Conservation (phyloP, 2,113 vertebrate genomes). For the Erythrocercus mccallii region DNA sequence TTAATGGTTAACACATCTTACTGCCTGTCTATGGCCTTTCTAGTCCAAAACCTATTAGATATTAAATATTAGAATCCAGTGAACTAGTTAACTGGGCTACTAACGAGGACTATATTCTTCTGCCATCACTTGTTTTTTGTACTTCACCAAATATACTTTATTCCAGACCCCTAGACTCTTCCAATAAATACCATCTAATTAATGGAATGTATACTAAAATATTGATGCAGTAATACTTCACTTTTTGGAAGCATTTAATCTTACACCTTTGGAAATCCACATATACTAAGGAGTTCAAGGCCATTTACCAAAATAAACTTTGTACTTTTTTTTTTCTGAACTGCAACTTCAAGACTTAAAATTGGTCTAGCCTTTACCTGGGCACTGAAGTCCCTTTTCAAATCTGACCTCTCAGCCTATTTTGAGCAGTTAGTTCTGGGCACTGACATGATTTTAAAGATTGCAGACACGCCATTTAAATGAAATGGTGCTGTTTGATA, state of each 20-base stretch:
- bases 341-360: neutral
- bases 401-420: neutral
- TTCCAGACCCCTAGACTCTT: neutral
- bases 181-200: neutral
- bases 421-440: neutral
- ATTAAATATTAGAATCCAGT: neutral
- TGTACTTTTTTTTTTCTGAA: neutral
- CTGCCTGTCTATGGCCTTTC: neutral
- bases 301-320: neutral
- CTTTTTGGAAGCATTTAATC: neutral
- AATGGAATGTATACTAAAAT: neutral
- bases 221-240: neutral
- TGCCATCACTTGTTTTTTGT: neutral
- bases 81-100: neutral
- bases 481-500: neutral
- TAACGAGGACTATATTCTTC: neutral
- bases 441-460: neutral
- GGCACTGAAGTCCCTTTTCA: rapidly evolving
- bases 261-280: neutral
- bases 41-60: neutral
- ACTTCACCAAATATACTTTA: neutral
- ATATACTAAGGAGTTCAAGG: neutral
- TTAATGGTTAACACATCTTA: neutral
- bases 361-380: neutral
- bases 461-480: neutral